These are phyloP conservation scores for Chamaetylas fuelleborni DNA, from an alignment of 2,113 vertebrate genomes.

Conservation along the genomic window DNA sequence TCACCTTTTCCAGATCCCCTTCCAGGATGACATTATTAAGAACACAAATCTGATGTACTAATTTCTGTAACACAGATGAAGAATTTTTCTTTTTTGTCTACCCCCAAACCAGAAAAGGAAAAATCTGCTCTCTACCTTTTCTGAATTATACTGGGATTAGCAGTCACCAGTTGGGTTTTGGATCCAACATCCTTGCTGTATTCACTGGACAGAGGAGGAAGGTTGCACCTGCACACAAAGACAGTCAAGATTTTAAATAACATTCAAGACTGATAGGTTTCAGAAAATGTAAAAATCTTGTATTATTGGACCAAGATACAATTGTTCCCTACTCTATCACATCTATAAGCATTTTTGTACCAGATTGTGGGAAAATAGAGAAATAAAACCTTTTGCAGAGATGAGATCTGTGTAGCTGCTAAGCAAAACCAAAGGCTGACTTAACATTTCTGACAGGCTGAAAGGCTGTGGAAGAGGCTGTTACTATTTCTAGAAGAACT, in stretches of 20 bases:
- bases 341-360: neutral
- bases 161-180: constrained; percentile 91
- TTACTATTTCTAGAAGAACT: neutral
- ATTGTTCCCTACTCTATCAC: neutral
- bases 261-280: neutral
- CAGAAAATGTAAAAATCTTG: neutral
- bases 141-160: constrained; percentile 96
- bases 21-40: neutral
- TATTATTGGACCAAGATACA: neutral
- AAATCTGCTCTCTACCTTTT: constrained; percentile 80
- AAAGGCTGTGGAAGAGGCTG: neutral
- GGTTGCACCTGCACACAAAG: constrained; percentile 85
- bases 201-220: constrained; percentile 89
- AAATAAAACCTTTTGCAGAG: neutral
- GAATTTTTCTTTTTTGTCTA: neutral
- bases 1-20: neutral
- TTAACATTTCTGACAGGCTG: neutral
- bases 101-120: neutral
- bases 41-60: neutral
- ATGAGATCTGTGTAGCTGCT: neutral
- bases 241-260: neutral
- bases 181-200: constrained; percentile 89
- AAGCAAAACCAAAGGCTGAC: neutral
- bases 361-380: neutral
- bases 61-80: neutral